phyloP scores from a whole-genome alignment of 2,113 vertebrate species.

The Cricetomys ansorgei region DNA sequence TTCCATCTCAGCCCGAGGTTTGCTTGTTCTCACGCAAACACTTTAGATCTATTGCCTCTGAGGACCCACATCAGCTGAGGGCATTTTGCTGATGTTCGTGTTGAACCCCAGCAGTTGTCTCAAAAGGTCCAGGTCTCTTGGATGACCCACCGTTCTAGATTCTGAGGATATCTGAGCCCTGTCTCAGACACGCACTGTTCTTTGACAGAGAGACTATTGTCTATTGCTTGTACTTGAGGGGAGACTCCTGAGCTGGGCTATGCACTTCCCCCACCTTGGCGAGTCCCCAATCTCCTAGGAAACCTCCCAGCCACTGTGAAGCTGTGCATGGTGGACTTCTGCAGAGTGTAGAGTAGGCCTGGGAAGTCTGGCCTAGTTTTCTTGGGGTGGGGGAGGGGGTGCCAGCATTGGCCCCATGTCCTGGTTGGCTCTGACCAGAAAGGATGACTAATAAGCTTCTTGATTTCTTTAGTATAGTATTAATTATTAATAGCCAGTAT shows the following conservation, averaged over 20 bases:
- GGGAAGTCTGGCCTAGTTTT: background rate
- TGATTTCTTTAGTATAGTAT: constrained; percentile 16
- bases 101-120: background rate
- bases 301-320: background rate
- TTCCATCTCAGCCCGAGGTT: background rate
- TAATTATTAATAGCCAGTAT: constrained; percentile 7
- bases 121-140: background rate
- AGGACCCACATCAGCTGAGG: background rate
- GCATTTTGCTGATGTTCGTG: background rate
- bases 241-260: background rate
- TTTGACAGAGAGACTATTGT: background rate
- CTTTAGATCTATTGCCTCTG: background rate
- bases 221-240: background rate
- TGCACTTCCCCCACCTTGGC: background rate
- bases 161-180: background rate
- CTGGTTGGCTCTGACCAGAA: constrained; percentile 6
- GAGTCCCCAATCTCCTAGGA: constrained; percentile 29
- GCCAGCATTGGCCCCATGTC: background rate
- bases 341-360: accelerated
- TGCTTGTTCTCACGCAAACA: background rate
- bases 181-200: background rate
- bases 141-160: background rate
- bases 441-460: constrained; percentile 21
- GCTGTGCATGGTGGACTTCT: background rate
- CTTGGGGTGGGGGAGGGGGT: background rate